Base-by-base conservation (phyloP, 2,113 vertebrate genomes). In the Micronisus gabar region DNA sequence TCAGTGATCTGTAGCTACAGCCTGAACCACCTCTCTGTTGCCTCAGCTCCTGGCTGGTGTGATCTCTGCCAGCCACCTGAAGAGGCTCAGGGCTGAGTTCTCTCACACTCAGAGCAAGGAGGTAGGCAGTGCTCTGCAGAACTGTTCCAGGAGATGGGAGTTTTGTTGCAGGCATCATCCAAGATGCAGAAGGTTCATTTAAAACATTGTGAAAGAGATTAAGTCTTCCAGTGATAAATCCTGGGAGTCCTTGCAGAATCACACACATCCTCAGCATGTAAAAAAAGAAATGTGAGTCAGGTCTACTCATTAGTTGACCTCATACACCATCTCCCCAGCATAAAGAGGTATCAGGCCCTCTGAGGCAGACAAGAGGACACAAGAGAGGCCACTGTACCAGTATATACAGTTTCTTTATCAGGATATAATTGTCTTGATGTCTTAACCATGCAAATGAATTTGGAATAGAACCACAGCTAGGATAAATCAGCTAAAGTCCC, bases 131-230 rank as follows among this genome's bases (percentile, higher is more conserved):
- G 23, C 23, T 48, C 58, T 82, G 38, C 41, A 74, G 63, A 63
- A n/a, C 32, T 67, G 14, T 27, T 90, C 38, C 36, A 76, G 52
- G 63, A 86, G 59, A 76, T 3, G 0, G 12, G 6, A 88, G 9
- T 73, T 86, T 78, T 71, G 17, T 34, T 43, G 40, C 22, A 96
- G 90, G 36, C 45, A 71, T 53, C 59, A 74, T 83, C 55, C 34
- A 15, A 90, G 55, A 84, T 47, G 55, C 80, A 92, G 38, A 78
- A 83, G 18, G 20, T 63, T 88, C 26, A 84, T 94, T 97, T 84
- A 93, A 92, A 94, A 83, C 50, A 47, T 30, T 74, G 21, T 41
- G 13, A 63, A 91, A 91, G 32, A 63, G 22, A 21, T 73, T 72
- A 56, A 68, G 15, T 72, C 36, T 86, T 80, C 22, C 74, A 67